phyloP scores from a whole-genome alignment of 2,888 invertebrate genomes.

The Dryadula phaetusa region DNA sequence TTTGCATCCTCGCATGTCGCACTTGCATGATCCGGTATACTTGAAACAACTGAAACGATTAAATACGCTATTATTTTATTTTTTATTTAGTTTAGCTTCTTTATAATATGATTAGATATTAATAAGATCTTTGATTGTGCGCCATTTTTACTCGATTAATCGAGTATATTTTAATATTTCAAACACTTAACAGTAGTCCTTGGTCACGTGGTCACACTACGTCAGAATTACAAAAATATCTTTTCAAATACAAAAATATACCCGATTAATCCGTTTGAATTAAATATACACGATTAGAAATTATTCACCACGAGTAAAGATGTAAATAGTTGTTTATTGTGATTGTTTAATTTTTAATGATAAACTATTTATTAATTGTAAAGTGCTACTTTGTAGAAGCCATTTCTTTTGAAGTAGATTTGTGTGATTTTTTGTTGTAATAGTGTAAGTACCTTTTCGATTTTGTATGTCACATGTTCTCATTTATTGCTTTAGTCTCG shows the following conservation, averaged over 20 bases:
- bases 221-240: no score
- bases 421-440: conserved; percentile 9
- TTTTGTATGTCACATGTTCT: conserved; percentile 3
- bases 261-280: no score
- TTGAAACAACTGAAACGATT: conserved; percentile 1
- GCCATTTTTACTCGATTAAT: no score
- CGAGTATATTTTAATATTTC: no score
- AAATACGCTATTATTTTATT: neutral
- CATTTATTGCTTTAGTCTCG: conserved; percentile 23
- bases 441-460: conserved; percentile 24
- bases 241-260: no score
- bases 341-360: neutral
- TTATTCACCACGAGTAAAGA: neutral
- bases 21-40: conserved; percentile 32
- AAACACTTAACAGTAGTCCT: no score
- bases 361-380: neutral
- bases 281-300: no score
- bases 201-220: no score
- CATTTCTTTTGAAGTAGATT: neutral
- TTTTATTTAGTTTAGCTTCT: neutral
- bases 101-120: neutral
- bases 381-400: neutral
- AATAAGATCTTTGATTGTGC: no score
- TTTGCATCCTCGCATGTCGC: conserved; percentile 62
- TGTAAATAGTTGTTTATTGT: neutral